These are phyloP conservation scores for Akabosia matsudoensis DNA, from an alignment of 1,140 invertebrate species.

Conservation along the genomic window DNA sequence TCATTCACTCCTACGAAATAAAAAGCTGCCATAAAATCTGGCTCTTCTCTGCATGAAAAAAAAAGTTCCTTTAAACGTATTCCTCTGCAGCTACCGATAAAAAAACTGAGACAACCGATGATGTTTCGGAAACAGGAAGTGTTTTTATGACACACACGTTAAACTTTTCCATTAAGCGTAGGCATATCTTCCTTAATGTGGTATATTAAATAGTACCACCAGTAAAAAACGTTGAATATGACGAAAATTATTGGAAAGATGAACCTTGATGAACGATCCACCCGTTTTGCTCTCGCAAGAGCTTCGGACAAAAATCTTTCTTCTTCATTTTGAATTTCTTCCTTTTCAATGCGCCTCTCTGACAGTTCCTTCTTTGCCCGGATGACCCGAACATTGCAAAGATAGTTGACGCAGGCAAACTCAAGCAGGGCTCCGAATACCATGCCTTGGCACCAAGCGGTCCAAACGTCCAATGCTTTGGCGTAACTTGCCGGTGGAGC, in stretches of 20 bases:
- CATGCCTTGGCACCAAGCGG: constrained; percentile 51
- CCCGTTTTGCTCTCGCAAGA: constrained; percentile 51
- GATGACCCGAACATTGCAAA: background rate
- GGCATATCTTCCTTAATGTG: background rate
- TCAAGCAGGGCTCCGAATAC: constrained; percentile 38
- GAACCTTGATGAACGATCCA: constrained; percentile 54
- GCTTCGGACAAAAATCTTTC: constrained; percentile 48
- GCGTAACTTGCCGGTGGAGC: constrained; percentile 56
- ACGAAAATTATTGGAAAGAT: constrained; percentile 54
- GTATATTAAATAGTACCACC: constrained; percentile 51
- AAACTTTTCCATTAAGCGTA: background rate
- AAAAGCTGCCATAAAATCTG: too few species aligned
- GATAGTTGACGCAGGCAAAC: constrained; percentile 37
- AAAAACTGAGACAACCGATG: too few species aligned
- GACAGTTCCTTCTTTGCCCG: constrained; percentile 5
- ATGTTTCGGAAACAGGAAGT: background rate
- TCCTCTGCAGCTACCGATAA: too few species aligned
- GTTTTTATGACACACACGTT: background rate
- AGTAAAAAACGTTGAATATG: constrained; percentile 55
- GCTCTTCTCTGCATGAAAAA: too few species aligned
- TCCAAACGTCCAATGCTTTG: constrained; percentile 58
- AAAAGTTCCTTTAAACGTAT: too few species aligned
- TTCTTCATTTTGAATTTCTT: constrained; percentile 3
- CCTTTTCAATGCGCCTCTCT: background rate
- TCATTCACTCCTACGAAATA: background rate